A percentile compares a stretch with the other conserved stretches of the same genome.
phyloP scores from a whole-genome alignment of 1,140 invertebrate species.

The Magallana angulata region DNA sequence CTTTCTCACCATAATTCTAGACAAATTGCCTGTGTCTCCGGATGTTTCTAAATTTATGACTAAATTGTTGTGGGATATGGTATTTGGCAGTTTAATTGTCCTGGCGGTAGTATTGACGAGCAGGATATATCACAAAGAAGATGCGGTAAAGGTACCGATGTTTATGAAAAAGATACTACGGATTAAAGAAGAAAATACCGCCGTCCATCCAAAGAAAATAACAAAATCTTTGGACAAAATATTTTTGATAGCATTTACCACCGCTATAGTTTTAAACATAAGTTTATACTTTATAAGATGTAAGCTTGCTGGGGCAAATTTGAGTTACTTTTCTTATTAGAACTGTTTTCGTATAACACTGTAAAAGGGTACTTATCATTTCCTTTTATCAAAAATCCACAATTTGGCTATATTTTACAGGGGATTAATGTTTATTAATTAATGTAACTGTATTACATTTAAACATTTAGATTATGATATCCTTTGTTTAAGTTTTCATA shows the following conservation, averaged over 20 bases:
- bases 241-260: background rate
- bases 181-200: background rate
- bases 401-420: too few relatives aligned
- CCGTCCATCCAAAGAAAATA: background rate
- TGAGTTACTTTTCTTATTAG: too few relatives aligned
- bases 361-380: too few relatives aligned
- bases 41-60: background rate
- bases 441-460: too few relatives aligned
- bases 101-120: background rate
- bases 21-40: conserved; percentile 81
- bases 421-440: too few relatives aligned
- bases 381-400: too few relatives aligned
- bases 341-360: too few relatives aligned
- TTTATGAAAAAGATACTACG: too few relatives aligned
- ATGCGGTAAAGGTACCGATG: background rate
- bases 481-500: too few relatives aligned
- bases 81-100: background rate
- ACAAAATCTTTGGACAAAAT: background rate
- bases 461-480: too few relatives aligned
- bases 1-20: conserved; percentile 82
- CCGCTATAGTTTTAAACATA: background rate
- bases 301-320: too few relatives aligned
- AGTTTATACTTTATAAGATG: background rate
- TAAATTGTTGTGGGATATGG: background rate
- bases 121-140: background rate